Conservation (phyloP, 2,888 invertebrate genomes). For the Megaustenia siamemsis region DNA sequence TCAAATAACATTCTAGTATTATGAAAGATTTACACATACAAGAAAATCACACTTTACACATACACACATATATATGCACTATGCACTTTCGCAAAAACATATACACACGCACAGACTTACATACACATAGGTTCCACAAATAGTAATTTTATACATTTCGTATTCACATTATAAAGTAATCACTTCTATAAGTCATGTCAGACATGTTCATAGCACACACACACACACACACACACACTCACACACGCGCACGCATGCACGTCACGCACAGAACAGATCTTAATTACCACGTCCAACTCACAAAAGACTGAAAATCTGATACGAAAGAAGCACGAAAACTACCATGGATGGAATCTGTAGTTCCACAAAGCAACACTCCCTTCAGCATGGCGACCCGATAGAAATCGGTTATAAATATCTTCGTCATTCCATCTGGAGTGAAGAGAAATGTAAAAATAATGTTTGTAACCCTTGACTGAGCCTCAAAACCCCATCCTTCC, state of each 20-base stretch:
- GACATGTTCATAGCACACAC: neutral
- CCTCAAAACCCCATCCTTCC: conserved; percentile 51
- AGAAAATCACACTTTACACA: no score
- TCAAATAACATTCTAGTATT: no score
- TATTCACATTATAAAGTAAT: no score
- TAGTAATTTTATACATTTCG: no score
- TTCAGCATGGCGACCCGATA: neutral
- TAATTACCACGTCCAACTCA: neutral
- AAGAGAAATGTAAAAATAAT: neutral
- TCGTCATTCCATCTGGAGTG: neutral
- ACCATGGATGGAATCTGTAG: neutral
- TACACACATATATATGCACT: no score
- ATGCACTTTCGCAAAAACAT: no score
- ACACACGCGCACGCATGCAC: neutral
- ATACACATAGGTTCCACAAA: no score
- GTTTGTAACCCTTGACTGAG: neutral
- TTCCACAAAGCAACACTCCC: neutral
- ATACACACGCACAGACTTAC: no score
- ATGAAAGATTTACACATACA: no score
- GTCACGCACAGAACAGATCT: neutral
- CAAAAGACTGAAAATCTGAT: neutral
- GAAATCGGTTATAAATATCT: neutral
- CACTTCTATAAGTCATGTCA: no score
- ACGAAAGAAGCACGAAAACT: neutral
- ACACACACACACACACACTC: neutral